Percentiles rank a stretch among this genome's conserved stretches.
phyloP scores from a whole-genome alignment of 2,113 vertebrate species.

The Hirundichthys speculiger region DNA sequence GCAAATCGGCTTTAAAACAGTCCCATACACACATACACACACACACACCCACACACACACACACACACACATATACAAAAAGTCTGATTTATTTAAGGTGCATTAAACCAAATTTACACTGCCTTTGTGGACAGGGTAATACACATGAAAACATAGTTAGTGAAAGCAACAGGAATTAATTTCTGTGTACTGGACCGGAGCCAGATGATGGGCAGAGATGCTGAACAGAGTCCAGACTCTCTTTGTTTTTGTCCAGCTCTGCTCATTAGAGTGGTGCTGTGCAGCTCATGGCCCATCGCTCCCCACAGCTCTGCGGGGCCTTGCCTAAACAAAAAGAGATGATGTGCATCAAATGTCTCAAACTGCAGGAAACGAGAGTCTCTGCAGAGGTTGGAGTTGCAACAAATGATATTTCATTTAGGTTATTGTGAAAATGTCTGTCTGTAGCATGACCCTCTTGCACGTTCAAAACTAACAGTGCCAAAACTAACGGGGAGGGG shows the following conservation, averaged over 20 bases:
- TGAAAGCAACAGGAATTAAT: constrained; percentile 73
- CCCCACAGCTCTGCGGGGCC: constrained; percentile 54
- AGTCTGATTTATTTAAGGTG: constrained; percentile 57
- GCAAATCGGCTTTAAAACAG: constrained; percentile 14
- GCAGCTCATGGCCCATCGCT: constrained; percentile 62
- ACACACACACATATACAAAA: too few species aligned
- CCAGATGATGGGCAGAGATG: constrained; percentile 73
- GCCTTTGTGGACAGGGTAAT: constrained; percentile 43
- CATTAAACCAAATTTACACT: constrained; percentile 59
- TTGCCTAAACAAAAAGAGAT: constrained; percentile 66
- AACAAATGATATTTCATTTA: background rate
- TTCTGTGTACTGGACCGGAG: constrained; percentile 71
- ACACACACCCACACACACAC: too few species aligned
- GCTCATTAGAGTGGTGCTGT: constrained; percentile 77
- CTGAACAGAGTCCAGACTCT: constrained; percentile 76
- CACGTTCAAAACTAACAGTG: background rate
- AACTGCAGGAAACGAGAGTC: constrained; percentile 49
- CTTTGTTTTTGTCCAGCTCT: constrained; percentile 77
- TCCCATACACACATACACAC: constrained; percentile 15
- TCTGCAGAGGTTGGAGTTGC: constrained; percentile 8
- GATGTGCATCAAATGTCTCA: constrained; percentile 64
- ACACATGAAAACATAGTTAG: constrained; percentile 57
- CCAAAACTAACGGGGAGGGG: too few species aligned
- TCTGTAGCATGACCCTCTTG: background rate
- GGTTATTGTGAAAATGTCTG: background rate